Evolutionary conservation across 2,888 invertebrate species (phyloP).

Genomic region (Lymantria monacha): DNA sequence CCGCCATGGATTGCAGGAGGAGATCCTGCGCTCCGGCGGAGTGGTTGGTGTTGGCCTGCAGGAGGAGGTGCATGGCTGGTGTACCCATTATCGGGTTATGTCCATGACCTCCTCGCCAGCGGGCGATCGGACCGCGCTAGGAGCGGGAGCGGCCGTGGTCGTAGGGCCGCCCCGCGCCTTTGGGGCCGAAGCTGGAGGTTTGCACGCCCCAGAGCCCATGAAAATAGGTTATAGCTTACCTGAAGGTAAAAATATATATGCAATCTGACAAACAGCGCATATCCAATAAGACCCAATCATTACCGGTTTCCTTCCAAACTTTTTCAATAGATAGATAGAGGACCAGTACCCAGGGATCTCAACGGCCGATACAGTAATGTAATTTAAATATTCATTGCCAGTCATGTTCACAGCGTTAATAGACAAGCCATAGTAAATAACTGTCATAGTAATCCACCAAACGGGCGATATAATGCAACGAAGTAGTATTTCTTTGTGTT

Average conservation of each 20-base stretch:
- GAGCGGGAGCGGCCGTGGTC: too few species aligned
- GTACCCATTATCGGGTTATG: too few species aligned
- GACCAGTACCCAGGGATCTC: conserved; percentile 87
- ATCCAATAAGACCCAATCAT: conserved; percentile 79
- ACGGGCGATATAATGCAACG: conserved; percentile 60
- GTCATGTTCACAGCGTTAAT: conserved; percentile 84
- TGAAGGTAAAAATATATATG: conserved; percentile 77
- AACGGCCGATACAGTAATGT: conserved; percentile 81
- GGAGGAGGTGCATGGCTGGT: too few species aligned
- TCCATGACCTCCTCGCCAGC: too few species aligned
- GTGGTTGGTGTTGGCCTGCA: too few species aligned
- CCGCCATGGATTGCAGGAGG: too few species aligned
- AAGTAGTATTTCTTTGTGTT: conserved; percentile 41
- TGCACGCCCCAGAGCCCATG: too few species aligned
- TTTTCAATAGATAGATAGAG: conserved; percentile 81
- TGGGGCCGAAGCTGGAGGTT: too few species aligned
- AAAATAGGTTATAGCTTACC: conserved; percentile 46
- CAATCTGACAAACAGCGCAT: conserved; percentile 81
- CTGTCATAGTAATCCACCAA: conserved; percentile 85
- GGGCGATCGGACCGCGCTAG: too few species aligned
- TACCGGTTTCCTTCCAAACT: conserved; percentile 82
- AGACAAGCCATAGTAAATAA: conserved; percentile 86
- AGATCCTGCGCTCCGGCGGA: too few species aligned
- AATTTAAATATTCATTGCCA: conserved; percentile 85
- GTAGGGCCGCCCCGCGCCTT: too few species aligned